Evolutionary conservation across 2,888 invertebrate genomes (phyloP).

Genomic region (Eupithecia insigniata): DNA sequence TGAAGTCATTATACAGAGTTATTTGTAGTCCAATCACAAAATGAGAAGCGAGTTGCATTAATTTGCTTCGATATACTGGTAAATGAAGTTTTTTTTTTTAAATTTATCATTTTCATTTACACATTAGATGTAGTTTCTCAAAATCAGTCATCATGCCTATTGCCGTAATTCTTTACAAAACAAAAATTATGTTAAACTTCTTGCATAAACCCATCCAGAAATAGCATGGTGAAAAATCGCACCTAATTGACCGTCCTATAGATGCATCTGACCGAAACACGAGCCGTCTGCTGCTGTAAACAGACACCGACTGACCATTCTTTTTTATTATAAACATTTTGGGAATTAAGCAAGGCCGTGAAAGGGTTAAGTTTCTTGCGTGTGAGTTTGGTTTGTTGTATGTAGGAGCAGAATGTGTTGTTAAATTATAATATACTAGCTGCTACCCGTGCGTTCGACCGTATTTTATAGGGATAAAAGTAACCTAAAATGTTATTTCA

Average conservation of each 20-base stretch:
- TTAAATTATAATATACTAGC: neutral
- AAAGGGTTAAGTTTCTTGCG: slow-evolving; percentile 67
- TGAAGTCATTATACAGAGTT: slow-evolving; percentile 66
- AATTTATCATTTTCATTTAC: neutral
- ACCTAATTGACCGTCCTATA: slow-evolving; percentile 79
- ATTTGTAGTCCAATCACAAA: slow-evolving; percentile 62
- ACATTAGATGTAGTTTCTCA: no score
- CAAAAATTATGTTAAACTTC: slow-evolving; percentile 21
- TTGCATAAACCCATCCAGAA: slow-evolving; percentile 58
- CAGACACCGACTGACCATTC: slow-evolving; percentile 61
- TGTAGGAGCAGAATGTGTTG: neutral
- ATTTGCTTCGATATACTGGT: slow-evolving; percentile 50
- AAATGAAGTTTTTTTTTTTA: no score
- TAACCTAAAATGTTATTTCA: no score
- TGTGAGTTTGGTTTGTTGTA: slow-evolving; percentile 39
- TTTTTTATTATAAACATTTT: slow-evolving; percentile 69
- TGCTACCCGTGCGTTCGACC: no score
- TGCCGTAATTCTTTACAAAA: neutral
- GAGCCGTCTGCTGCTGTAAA: slow-evolving; percentile 68
- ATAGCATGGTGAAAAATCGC: slow-evolving; percentile 56
- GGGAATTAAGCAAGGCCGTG: slow-evolving; percentile 57
- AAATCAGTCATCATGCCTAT: no score
- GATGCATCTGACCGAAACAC: slow-evolving; percentile 67
- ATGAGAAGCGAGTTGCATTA: slow-evolving; percentile 54
- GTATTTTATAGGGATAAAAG: no score